Evolutionary conservation across 2,113 vertebrate genomes (phyloP), one percentile per base, ranked within the genome.

Genomic region (Ictidomys tridecemlineatus): DNA sequence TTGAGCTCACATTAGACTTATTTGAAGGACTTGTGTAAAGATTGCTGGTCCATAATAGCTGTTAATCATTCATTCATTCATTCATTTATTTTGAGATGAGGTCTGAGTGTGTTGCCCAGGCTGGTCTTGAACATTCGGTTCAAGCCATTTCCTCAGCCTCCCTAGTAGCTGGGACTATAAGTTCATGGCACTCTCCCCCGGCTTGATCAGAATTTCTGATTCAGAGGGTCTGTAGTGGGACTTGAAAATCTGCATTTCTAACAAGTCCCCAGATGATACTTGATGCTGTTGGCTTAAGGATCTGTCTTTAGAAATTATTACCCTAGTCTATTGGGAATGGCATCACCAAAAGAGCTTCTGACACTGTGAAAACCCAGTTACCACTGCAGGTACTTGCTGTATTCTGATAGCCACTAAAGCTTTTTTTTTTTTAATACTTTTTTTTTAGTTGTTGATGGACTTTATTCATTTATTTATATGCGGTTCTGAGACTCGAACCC

Each of bases 21-120:
- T 84, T 34, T 73, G 24, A 58, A 93, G 34, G 14, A 1, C 37
- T 87, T 90, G 26, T 87, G 86, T 91, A 83, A 83, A 95, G 65
- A 88, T 18, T 34, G 34, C 17, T 87, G 34, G 42, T 34, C 18
- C 3, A 42, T 34, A 78, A 56, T 56, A 20, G 56, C 56, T 56
- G 56, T 22, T 56, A 8, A 37, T 45, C 42, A 45, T n/a, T 73
- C 56, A 5, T 45, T 24, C 9, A 51, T 51, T 73, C 56, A 5
- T 45, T 24, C 9, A 69, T 51, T 51, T 48, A 32, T 30, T 53
- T 72, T 53, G 10, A n/a, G 4, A 37, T 24, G 16, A 30, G 14
- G 13, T 72, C 4, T 70, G 4, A 13, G 20, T 37, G 4, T 48
- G 13, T 37, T 28, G 20, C 34, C 58, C 56, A 63, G 56, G 58